Base-by-base conservation (phyloP, 2,113 vertebrate species). In the Glareola pratincola region DNA sequence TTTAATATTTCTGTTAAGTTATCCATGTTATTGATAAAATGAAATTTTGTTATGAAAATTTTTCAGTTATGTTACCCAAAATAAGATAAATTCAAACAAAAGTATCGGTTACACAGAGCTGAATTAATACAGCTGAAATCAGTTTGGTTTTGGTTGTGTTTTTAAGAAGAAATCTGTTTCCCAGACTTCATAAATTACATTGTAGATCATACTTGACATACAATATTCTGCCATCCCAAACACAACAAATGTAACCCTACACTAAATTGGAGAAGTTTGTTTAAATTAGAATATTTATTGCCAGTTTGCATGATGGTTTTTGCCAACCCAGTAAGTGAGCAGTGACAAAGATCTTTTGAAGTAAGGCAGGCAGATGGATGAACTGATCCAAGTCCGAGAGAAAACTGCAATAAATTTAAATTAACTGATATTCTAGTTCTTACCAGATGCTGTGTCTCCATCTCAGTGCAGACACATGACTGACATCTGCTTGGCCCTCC, bases 1-100 rank as follows among this genome's bases (percentile, higher is more conserved):
- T 48, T 73, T 80, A 91, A 69, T 53, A 77, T 51, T 72, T 63
- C 23, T 67, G 48, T 82, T 48, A 95, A 71, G 78, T 81, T 9
- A 48, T 34, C 57, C 30, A 24, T 0, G 0, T 63, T 82, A 34
- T 27, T 73, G 22, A 45, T 77, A 71, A 88, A 95, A 81, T n/a
- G 10, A 78, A 36, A n/a, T 87, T 59, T 75, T 41, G 41, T 89
- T 59, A 24, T 75, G 45, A 63, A 4, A 50, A 5, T 81, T 92
- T 69, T 93, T 93, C 47, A 43, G 4, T 36, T 82, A 20, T 50
- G 34, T 68, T 79, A 39, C 13, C 26, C 23, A 22, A 87, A 79
- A 62, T 12, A 30, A 78, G 34, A 68, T 50, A 79, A 88, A 88
- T 90, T 75, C 8, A 71, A 63, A 67, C 41, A 22, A 39, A 75